Evolutionary conservation across 2,888 invertebrate species (phyloP).

Genomic region (Plebejus melissa): DNA sequence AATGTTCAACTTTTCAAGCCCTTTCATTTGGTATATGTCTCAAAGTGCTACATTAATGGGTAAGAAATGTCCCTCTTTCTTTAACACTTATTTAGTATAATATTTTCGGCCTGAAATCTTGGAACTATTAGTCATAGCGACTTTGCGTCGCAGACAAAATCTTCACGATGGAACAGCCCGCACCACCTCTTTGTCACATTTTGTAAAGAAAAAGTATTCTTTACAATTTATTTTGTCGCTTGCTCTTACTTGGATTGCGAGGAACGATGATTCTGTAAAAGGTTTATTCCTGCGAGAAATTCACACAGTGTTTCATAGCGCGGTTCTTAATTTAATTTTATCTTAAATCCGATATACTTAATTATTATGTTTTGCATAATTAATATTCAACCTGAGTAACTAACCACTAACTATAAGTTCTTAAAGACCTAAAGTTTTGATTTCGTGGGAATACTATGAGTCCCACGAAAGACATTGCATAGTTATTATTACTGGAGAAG

Average conservation of each 20-base stretch:
- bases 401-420: too few relatives aligned
- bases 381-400: too few relatives aligned
- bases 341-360: too few relatives aligned
- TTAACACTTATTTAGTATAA: slow-evolving; percentile 63
- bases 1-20: too few relatives aligned
- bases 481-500: too few relatives aligned
- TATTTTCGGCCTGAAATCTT: slow-evolving; percentile 60
- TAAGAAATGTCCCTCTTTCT: slow-evolving; percentile 25
- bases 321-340: neutral
- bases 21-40: too few relatives aligned
- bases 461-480: too few relatives aligned
- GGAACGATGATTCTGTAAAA: slow-evolving; percentile 27
- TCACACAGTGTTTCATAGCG: neutral
- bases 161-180: slow-evolving; percentile 67
- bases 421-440: too few relatives aligned
- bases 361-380: too few relatives aligned
- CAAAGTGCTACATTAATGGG: too few relatives aligned
- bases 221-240: slow-evolving; percentile 58
- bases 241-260: slow-evolving; percentile 41
- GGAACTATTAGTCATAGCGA: slow-evolving; percentile 64
- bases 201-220: slow-evolving; percentile 62
- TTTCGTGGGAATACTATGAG: too few relatives aligned
- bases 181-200: slow-evolving; percentile 69
- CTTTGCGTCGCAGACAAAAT: slow-evolving; percentile 70
- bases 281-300: slow-evolving; percentile 10